phyloP scores from a whole-genome alignment of 1,140 invertebrate species.

The Diabrotica undecimpunctata region DNA sequence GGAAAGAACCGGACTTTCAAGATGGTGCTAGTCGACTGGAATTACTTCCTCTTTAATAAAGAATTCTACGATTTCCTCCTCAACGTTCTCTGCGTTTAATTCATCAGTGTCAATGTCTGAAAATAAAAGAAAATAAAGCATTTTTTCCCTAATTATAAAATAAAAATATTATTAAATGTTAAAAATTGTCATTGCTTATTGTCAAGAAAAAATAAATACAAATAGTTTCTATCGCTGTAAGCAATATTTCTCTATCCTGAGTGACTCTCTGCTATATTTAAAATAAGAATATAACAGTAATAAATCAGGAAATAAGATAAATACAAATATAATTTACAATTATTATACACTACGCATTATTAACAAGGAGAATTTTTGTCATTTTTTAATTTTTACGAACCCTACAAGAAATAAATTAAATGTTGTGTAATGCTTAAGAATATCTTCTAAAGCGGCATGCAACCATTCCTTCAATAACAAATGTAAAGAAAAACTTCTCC shows the following conservation, averaged over 20 bases:
- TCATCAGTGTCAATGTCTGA: conserved; percentile 89
- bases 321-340: background rate
- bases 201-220: background rate
- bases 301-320: conserved; percentile 10
- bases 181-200: conserved; percentile 1
- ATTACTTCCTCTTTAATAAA: conserved; percentile 94
- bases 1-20: conserved; percentile 5
- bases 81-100: conserved; percentile 80
- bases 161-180: background rate
- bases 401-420: too few relatives aligned
- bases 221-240: conserved; percentile 1
- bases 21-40: conserved; percentile 58
- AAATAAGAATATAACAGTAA: background rate
- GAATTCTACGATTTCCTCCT: conserved; percentile 96
- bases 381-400: too few relatives aligned
- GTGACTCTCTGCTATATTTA: conserved; percentile 7
- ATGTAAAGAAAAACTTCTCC: too few relatives aligned
- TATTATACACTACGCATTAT: too few relatives aligned
- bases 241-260: conserved; percentile 11
- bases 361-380: too few relatives aligned
- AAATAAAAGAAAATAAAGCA: conserved; percentile 58
- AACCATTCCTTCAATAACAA: too few relatives aligned
- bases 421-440: too few relatives aligned
- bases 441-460: too few relatives aligned
- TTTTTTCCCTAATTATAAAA: background rate